These are phyloP conservation scores for Diogma glabrata DNA, from an alignment of 2,888 invertebrate species.

Conservation along the genomic window DNA sequence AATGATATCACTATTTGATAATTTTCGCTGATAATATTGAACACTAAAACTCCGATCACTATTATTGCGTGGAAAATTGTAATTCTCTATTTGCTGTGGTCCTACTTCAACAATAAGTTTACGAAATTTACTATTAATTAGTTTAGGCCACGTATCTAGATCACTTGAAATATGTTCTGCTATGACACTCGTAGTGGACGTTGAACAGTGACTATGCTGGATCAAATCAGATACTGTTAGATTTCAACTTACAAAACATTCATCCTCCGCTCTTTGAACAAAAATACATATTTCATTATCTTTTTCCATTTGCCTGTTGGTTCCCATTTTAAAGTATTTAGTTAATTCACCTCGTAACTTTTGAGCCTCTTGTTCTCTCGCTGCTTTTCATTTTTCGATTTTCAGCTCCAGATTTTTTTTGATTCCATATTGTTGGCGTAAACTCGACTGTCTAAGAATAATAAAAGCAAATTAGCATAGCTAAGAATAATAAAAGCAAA, in stretches of 20 bases:
- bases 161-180: slow-evolving; percentile 1
- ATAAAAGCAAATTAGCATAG: not conserved
- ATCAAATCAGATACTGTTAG: too few relatives aligned
- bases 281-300: not conserved
- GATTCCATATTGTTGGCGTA: not conserved
- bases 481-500: too few relatives aligned
- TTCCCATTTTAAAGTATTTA: too few relatives aligned
- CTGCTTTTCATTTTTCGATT: too few relatives aligned
- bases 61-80: not conserved
- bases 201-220: not conserved
- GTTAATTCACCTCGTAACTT: too few relatives aligned
- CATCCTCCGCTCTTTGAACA: not conserved
- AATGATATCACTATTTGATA: slow-evolving; percentile 1
- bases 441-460: not conserved
- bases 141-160: not conserved
- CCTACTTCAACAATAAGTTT: not conserved
- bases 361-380: too few relatives aligned
- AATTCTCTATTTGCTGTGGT: not conserved
- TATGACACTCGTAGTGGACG: not conserved
- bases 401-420: not conserved
- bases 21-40: not conserved
- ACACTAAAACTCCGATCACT: not conserved
- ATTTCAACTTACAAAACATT: too few relatives aligned
- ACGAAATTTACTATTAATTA: not conserved
- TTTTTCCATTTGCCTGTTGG: not conserved